Evolutionary conservation across 2,113 vertebrate species (phyloP), one percentile per base, ranked within the genome.

Genomic region (Penelope pileata): DNA sequence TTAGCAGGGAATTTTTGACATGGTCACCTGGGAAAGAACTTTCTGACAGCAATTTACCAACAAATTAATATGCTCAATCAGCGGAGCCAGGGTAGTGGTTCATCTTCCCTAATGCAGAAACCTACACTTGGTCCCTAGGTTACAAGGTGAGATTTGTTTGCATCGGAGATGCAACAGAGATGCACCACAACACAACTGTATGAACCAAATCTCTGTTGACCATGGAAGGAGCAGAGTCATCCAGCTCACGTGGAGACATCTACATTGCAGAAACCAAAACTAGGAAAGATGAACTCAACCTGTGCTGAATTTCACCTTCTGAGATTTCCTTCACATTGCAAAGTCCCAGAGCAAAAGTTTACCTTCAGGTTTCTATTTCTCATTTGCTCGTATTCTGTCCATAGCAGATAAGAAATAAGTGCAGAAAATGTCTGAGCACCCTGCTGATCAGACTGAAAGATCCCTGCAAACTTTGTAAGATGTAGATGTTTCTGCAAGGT

Each of bases 341-440:
- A 76, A 79, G 16, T 66, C 27, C 10, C 0, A 0, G 5, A 6
- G 2, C 5, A 70, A 34, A n/a, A 1, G 4, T 24, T 54, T 83
- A 66, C 18, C 30, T n/a, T 21, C 12, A 42, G 34, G 48, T 69
- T 83, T 73, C 18, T 45, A 0, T 40, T 80, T 48, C 43, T 74
- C 5, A 4, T n/a, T 26, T n/a, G 43, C 64, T 56, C 54, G 32
- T 68, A 63, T 84, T 74, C 34, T 50, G 7, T 13, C 40, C 67
- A 51, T n/a, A 12, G 21, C 32, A 77, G 47, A 12, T 3, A 24
- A 54, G 23, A 64, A 86, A 27, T 4, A 4, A 24, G 11, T 3
- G 6, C 30, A 48, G 48, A 15, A 77, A 54, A 3, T 8, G 16
- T 16, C 16, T 19, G 18, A 27, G 54, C 15, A 7, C 21, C 6